Percentiles rank a stretch among this genome's conserved stretches.
Conservation (phyloP, 2,797 vertebrate genomes). For the Hirundo rustica region DNA sequence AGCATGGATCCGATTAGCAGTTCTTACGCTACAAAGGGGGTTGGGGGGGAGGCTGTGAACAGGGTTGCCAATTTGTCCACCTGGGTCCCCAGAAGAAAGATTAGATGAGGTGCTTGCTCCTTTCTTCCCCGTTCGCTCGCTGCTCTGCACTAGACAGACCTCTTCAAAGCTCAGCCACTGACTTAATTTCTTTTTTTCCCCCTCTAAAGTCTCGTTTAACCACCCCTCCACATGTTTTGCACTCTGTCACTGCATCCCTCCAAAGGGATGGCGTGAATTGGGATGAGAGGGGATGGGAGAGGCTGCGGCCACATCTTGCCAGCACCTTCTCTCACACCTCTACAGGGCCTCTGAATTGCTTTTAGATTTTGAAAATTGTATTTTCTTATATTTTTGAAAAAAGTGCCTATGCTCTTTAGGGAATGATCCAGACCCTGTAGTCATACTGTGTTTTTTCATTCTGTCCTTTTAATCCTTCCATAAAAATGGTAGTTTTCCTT, state of each 20-base stretch:
- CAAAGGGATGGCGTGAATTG: background rate
- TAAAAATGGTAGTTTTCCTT: background rate
- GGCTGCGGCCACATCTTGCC: background rate
- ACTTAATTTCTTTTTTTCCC: constrained; percentile 1
- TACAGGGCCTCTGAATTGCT: background rate
- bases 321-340: constrained; percentile 1
- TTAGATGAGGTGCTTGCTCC: constrained; percentile 73
- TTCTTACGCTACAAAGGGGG: constrained; percentile 76
- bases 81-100: constrained; percentile 79
- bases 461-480: background rate
- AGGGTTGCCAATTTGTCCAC: constrained; percentile 80
- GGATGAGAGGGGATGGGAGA: background rate
- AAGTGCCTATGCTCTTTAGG: background rate
- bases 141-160: constrained; percentile 48
- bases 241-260: background rate
- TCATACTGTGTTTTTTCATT: background rate
- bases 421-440: background rate
- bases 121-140: constrained; percentile 45
- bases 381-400: background rate
- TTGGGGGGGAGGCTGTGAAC: constrained; percentile 66
- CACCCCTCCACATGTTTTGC: constrained; percentile 6
- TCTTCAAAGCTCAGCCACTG: constrained; percentile 65
- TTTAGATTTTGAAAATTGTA: background rate
- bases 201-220: constrained; percentile 45
- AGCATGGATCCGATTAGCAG: constrained; percentile 84